A percentile compares a stretch with the other conserved stretches of the same genome.
phyloP scores from a whole-genome alignment of 37 sponge, comb jelly and placozoan genomes.

The Amphimedon queenslandica region DNA sequence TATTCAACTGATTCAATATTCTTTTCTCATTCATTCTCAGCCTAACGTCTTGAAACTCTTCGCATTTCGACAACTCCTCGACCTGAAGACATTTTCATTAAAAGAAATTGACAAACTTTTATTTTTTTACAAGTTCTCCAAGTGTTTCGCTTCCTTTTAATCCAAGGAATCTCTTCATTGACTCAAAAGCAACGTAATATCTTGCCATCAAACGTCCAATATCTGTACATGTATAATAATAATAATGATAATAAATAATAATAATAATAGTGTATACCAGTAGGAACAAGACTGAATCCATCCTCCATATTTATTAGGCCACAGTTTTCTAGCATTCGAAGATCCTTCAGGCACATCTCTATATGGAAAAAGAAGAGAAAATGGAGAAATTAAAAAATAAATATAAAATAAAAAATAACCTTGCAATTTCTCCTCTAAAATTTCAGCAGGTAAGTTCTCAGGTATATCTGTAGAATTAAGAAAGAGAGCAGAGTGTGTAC shows the following conservation, averaged over 20 bases:
- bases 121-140: slow-evolving; percentile 40
- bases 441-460: slow-evolving; percentile 28
- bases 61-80: slow-evolving; percentile 54
- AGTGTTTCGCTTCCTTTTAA: slow-evolving; percentile 56
- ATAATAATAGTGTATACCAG: slow-evolving; percentile 35
- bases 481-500: too few species aligned
- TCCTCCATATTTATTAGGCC: slow-evolving; percentile 77
- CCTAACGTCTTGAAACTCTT: slow-evolving; percentile 88
- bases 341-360: slow-evolving; percentile 83
- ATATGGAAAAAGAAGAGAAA: too few species aligned
- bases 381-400: too few species aligned
- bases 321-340: slow-evolving; percentile 55
- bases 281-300: slow-evolving; percentile 64
- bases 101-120: background rate
- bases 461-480: slow-evolving; percentile 56
- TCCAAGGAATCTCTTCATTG: slow-evolving; percentile 81
- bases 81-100: slow-evolving; percentile 24
- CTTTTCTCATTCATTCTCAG: slow-evolving; percentile 92
- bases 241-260: background rate
- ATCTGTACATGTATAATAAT: slow-evolving; percentile 33
- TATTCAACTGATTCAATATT: slow-evolving; percentile 84
- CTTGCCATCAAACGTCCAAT: slow-evolving; percentile 94
- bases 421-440: slow-evolving; percentile 79
- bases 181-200: slow-evolving; percentile 90
- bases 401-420: too few species aligned